Evolutionary conservation across 2,797 vertebrate species (phyloP).

Genomic region (Coreius guichenoti): DNA sequence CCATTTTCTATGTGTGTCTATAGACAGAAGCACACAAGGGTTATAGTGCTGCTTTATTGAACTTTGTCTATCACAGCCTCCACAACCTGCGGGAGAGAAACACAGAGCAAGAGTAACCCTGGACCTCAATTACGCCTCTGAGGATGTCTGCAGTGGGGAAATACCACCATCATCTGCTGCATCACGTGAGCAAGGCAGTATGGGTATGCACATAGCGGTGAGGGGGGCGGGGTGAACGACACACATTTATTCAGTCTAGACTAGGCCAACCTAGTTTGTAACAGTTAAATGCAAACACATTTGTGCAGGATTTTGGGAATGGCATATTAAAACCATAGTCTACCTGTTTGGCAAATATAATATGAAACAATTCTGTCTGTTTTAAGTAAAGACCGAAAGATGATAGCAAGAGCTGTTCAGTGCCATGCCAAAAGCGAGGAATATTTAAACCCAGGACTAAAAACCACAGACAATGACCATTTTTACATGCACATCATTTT

Average conservation of each 20-base stretch:
- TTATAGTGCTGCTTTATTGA: conserved; percentile 77
- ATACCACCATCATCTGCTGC: conserved; percentile 36
- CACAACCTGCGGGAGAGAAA: conserved; percentile 62
- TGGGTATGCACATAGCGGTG: conserved; percentile 11
- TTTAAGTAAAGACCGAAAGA: conserved; percentile 51
- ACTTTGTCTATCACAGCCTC: conserved; percentile 68
- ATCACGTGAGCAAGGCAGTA: conserved; percentile 49
- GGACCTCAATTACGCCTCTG: conserved; percentile 61
- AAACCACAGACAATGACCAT: conserved; percentile 45
- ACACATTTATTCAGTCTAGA: conserved; percentile 20
- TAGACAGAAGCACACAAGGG: conserved; percentile 52
- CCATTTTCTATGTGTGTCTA: conserved; percentile 21
- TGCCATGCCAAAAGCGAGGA: conserved; percentile 64
- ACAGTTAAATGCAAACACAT: background rate
- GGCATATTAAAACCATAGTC: conserved; percentile 37
- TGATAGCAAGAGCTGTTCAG: conserved; percentile 66
- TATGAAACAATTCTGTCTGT: conserved; percentile 53
- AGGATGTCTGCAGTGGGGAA: conserved; percentile 54
- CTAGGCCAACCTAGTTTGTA: background rate
- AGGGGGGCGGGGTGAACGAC: conserved; percentile 17
- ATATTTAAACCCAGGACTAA: conserved; percentile 59
- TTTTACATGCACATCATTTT: background rate
- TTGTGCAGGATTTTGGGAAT: background rate
- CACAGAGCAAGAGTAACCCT: conserved; percentile 21
- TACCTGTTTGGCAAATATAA: conserved; percentile 58